Evolutionary conservation across 2,113 vertebrate species (phyloP).

Genomic region (Noturus placidus): DNA sequence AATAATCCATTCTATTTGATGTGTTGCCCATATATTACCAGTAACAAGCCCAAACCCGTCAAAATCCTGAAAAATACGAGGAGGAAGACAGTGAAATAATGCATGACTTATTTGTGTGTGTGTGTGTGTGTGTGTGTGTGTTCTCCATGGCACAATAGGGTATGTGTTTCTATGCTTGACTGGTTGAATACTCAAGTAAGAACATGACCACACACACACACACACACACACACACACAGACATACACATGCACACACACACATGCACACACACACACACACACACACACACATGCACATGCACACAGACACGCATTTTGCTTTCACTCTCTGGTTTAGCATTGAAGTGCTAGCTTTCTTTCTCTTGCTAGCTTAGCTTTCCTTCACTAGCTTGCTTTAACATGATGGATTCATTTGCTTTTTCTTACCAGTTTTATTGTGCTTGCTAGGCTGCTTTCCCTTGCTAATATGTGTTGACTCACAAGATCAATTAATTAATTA

Average conservation of each 20-base stretch:
- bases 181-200: not conserved
- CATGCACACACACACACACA: constrained; percentile 8
- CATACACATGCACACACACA: not conserved
- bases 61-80: not conserved
- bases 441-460: not conserved
- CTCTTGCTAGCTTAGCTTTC: not conserved
- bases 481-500: not conserved
- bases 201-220: not conserved
- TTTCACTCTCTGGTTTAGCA: not conserved
- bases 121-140: constrained; percentile 19
- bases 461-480: not conserved
- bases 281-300: not conserved
- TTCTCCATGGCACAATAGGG: constrained; percentile 4
- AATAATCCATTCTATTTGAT: constrained; percentile 51
- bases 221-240: constrained; percentile 16
- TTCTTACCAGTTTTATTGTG: not conserved
- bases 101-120: not conserved
- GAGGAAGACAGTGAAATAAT: not conserved
- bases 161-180: constrained; percentile 7
- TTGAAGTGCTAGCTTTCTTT: not conserved
- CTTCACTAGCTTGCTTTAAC: not conserved
- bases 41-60: constrained; percentile 34
- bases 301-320: not conserved
- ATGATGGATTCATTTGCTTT: not conserved
- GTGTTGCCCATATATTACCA: constrained; percentile 48